phyloP scores from a whole-genome alignment of 2,113 vertebrate species.

The Panthera tigris region DNA sequence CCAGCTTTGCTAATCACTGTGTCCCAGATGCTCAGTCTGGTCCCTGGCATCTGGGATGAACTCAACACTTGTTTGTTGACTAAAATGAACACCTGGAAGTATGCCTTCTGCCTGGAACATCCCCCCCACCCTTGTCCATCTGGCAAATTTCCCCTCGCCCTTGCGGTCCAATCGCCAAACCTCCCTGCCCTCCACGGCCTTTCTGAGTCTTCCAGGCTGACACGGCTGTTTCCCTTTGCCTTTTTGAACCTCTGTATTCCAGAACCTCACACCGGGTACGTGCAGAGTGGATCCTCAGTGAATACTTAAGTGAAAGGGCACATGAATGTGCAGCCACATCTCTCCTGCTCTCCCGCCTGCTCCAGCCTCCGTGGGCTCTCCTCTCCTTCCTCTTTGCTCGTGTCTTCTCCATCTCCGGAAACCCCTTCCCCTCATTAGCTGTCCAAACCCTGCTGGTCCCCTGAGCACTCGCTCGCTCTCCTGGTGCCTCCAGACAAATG shows the following conservation, averaged over 20 bases:
- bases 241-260: background rate
- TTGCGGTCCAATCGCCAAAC: background rate
- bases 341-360: background rate
- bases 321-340: no score
- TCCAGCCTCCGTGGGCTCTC: background rate
- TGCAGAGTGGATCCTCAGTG: background rate
- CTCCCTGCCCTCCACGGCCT: rapidly evolving
- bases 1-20: background rate
- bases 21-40: background rate
- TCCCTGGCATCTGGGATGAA: background rate
- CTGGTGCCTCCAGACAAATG: background rate
- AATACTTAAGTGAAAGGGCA: background rate
- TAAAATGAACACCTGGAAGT: background rate
- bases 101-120: background rate
- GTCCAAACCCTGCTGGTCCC: background rate
- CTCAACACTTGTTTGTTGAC: background rate
- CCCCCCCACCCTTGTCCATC: background rate
- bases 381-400: background rate
- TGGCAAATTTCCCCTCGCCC: background rate
- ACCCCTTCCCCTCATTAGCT: background rate
- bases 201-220: background rate
- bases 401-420: background rate
- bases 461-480: background rate
- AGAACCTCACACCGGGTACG: background rate
- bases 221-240: background rate